Evolutionary conservation across 2,113 vertebrate genomes (phyloP), one percentile per base, ranked within the genome.

Genomic region (Colaptes auratus): DNA sequence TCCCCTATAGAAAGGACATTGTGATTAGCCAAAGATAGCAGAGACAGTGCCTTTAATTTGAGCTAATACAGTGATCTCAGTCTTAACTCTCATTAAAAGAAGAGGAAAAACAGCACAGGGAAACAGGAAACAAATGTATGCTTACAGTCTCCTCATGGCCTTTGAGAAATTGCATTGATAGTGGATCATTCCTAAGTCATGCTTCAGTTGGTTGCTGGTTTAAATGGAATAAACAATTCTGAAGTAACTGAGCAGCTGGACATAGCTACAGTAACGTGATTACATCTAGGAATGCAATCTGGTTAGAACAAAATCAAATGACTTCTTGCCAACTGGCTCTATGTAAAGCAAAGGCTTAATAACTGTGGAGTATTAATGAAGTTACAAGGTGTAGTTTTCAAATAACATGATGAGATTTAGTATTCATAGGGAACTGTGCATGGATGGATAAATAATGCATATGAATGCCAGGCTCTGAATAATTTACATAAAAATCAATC

Each of bases 321-420:
- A 74, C 15, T 79, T 81, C 65, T 78, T 81, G 12, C 31, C 44
- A 50, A 6, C 13, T 86, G 70, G 39, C 46, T 90, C 86, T 75
- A 65, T 28, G 50, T 28, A 82, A 78, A 21, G 27, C 10, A 69
- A 86, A 92, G 39, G 35, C 9, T 11, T 58, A 83, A 92, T 58
- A 83, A 92, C 58, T 75, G 17, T 65, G 13, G 59, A 73, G 24
- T 55, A 67, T 76, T 92, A 93, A 86, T 89, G 61, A 86, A 94
- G 55, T 65, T 90, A 93, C 83, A 94, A 85, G 89, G 58, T 88
- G 33, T 73, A 81, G 73, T 81, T 66, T 48, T 92, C 81, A 81
- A 85, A 72, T 89, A 85, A 61, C 23, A 64, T 1, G 0, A 74
- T 75, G 46, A 83, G 16, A 81, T 78, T 88, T 86, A 81, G 81